These are phyloP conservation scores for silkworm (Bombyx mori) DNA, from an alignment of 1,140 invertebrate genomes.

Conservation along the genomic window ASM3026992v2 NC_085125.1:11466001-11466500, in stretches of 20 bases:
- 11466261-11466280: slow-evolving; percentile 39
- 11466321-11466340: slow-evolving; percentile 39
- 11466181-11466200: slow-evolving; percentile 1
- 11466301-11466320: slow-evolving; percentile 23
- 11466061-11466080: too few species aligned
- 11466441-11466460: slow-evolving; percentile 7
- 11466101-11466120: too few species aligned
- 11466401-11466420: slow-evolving; percentile 31
- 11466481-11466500: not conserved
- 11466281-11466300: slow-evolving; percentile 44
- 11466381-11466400: slow-evolving; percentile 46
- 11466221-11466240: slow-evolving; percentile 10
- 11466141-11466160: not conserved
- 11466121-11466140: too few species aligned
- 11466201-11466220: not conserved
- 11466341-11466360: slow-evolving; percentile 41
- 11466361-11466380: slow-evolving; percentile 50
- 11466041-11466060: too few species aligned
- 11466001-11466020: too few species aligned
- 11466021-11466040: too few species aligned
- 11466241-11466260: slow-evolving; percentile 15
- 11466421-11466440: slow-evolving; percentile 10
- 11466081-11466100: too few species aligned
- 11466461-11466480: slow-evolving; percentile 1
- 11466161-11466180: slow-evolving; percentile 3